These are phyloP conservation scores for Harpagoxenus sublaevis DNA, from an alignment of 2,888 invertebrate genomes.

Conservation along the genomic window DNA sequence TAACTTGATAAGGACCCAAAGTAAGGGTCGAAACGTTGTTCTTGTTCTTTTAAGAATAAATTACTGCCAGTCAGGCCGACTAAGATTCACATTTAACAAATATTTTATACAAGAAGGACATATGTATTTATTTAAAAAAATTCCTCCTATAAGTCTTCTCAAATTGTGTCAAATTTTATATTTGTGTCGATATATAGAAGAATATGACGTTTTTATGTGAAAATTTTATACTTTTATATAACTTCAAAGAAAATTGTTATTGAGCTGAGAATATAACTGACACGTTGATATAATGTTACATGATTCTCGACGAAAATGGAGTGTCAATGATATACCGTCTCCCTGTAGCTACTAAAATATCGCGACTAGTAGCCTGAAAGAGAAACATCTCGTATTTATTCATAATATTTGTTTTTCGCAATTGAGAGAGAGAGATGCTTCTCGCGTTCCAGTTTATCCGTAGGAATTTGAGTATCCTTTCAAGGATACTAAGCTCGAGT, in stretches of 20 bases:
- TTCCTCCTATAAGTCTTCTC: not conserved
- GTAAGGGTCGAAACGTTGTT: no score
- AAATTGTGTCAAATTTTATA: not conserved
- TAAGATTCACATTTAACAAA: no score
- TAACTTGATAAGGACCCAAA: no score
- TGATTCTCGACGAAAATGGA: constrained; percentile 6
- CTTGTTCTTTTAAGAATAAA: no score
- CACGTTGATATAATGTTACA: not conserved
- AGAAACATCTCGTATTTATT: constrained; percentile 3
- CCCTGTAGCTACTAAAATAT: not conserved
- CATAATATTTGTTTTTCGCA: not conserved
- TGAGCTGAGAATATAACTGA: not conserved
- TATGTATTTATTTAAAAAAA: not conserved
- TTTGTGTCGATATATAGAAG: not conserved
- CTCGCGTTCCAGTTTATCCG: not conserved
- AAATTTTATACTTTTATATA: not conserved
- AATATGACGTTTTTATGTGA: not conserved
- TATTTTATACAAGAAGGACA: not conserved
- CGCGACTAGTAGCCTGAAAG: not conserved
- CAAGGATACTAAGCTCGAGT: not conserved
- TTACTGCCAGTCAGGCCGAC: no score
- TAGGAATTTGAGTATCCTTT: not conserved
- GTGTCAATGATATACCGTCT: not conserved
- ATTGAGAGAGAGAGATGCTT: not conserved
- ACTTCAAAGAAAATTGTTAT: constrained; percentile 17